Percentiles rank a stretch among this genome's conserved stretches.
phyloP scores from a whole-genome alignment of 2,113 vertebrate genomes.

The Potamarius usumacintae region DNA sequence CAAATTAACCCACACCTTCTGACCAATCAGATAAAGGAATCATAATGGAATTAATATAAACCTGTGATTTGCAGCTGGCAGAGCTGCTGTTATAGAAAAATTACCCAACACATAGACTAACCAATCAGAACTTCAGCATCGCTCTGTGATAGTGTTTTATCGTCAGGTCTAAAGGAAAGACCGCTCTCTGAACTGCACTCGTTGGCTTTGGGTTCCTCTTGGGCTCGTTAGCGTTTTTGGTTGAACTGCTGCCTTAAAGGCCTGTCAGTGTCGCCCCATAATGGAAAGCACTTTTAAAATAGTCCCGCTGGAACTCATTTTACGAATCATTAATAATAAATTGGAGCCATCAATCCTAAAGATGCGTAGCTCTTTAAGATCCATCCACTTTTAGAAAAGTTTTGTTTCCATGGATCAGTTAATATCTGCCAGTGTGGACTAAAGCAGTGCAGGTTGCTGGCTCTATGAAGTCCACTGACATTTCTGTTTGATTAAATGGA shows the following conservation, averaged over 20 bases:
- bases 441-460: neutral
- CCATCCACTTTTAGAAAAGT: slow-evolving; percentile 69
- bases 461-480: neutral
- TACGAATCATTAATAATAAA: slow-evolving; percentile 84
- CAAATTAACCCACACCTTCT: neutral
- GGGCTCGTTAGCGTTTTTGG: slow-evolving; percentile 20
- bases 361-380: slow-evolving; percentile 67
- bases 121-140: neutral
- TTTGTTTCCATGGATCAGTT: slow-evolving; percentile 71
- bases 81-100: neutral
- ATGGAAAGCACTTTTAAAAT: slow-evolving; percentile 81
- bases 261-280: slow-evolving; percentile 66
- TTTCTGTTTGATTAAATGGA: slow-evolving; percentile 13
- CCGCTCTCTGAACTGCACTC: neutral
- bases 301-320: slow-evolving; percentile 81
- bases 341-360: slow-evolving; percentile 80
- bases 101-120: neutral
- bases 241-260: slow-evolving; percentile 44
- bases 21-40: neutral
- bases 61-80: neutral
- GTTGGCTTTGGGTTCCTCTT: neutral
- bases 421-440: slow-evolving; percentile 52
- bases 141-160: neutral
- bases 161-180: neutral
- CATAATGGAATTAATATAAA: neutral